Evolutionary conservation across 1,140 invertebrate species (phyloP), one percentile per base, ranked within the genome.

Genomic region (Paramacrobiotus metropolitanus): DNA sequence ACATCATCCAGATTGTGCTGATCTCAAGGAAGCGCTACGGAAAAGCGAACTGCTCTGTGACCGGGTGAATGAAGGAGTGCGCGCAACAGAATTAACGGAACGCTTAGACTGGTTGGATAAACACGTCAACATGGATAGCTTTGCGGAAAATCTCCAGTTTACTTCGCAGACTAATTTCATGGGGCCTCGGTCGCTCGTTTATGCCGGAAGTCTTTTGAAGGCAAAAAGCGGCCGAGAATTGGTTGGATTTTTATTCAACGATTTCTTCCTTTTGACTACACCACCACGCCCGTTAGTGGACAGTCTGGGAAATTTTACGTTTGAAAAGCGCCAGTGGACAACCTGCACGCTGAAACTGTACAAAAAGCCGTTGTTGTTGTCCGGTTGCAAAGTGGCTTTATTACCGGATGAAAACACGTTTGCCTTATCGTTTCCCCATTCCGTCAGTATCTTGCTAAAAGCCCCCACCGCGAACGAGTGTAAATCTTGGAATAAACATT

Each of bases 161-260:
- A 62, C 24, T 15, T 29, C 44, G 1, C 1, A n/a, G 21, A 64
- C 63, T 9, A 64, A 64, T 63, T 44, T 62, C 44, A 60, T 59
- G 48, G 59, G 45, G 21, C 44, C 30, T 29, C 3, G 63, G n/a
- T 31, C 59, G 45, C 34, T 64, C 21, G 20, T 30, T 29, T 63
- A 63, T 31, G 40, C 59, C 21, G 63, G 63, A 28, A 68, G 63
- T 67, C 66, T 68, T 66, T 73, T 71, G 65, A 68, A 83, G 82
- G 76, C 77, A 1, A 86, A 86, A 73, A 86, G 83, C 74, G 82
- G 82, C 21, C 85, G 85, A 72, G 84, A 87, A 70, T 71, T 88
- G 20, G 74, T 85, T 21, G 82, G 77, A 15, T 85, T 87, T 71
- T 73, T 87, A 2, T 83, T 86, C 61, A 87, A 85, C 69, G 85